Evolutionary conservation across 92 coral and sea anemone species (phyloP).

Genomic region (Parazoanthus swiftii): DNA sequence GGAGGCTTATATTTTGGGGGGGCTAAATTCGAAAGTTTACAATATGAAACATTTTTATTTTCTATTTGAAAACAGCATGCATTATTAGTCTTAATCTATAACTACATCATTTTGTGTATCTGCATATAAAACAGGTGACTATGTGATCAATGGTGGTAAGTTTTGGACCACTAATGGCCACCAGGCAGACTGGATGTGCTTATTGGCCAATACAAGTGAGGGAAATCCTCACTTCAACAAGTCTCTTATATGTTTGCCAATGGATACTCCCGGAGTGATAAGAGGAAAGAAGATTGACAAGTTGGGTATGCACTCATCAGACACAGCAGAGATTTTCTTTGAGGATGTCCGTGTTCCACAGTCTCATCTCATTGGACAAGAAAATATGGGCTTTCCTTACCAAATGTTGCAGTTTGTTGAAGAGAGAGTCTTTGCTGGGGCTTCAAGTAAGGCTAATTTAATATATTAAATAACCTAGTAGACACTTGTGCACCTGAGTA

Average conservation of each 20-base stretch:
- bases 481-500: too few species aligned
- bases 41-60: too few species aligned
- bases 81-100: too few species aligned
- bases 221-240: constrained; percentile 85
- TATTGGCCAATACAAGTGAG: constrained; percentile 90
- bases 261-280: constrained; percentile 78
- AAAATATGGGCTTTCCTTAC: constrained; percentile 90
- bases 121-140: constrained; percentile 68
- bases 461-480: neutral
- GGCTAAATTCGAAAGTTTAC: too few species aligned
- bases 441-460: constrained; percentile 61
- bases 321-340: constrained; percentile 96
- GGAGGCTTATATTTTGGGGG: too few species aligned
- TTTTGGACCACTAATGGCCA: constrained; percentile 97
- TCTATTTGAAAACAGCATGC: too few species aligned
- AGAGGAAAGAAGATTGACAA: constrained; percentile 80
- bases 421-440: constrained; percentile 96
- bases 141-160: constrained; percentile 94
- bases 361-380: constrained; percentile 88
- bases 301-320: constrained; percentile 98
- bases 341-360: constrained; percentile 95
- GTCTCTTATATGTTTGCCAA: constrained; percentile 84
- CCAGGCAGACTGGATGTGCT: constrained; percentile 99
- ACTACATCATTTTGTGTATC: too few species aligned
- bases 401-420: constrained; percentile 99